A percentile compares a stretch with the other conserved stretches of the same genome.
Evolutionary conservation across 2,888 invertebrate species (phyloP).

Genomic region (Opisthograptis luteolata): DNA sequence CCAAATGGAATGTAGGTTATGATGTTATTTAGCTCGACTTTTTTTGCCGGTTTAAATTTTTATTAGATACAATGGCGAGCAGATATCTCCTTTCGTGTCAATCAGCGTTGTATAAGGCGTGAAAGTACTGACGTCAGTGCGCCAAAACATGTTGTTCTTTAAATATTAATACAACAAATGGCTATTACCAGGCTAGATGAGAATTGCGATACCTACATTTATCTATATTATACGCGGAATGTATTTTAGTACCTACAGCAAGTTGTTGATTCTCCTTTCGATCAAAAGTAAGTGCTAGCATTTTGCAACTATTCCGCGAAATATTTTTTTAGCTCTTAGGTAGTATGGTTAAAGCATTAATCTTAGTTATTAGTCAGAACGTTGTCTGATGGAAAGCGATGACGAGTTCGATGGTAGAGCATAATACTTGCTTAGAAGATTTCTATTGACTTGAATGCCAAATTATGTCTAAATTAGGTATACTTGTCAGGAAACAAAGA

Average conservation of each 20-base stretch:
- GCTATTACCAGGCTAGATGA: slow-evolving; percentile 55
- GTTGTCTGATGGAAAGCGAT: too few species aligned
- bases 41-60: slow-evolving; percentile 76
- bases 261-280: background rate
- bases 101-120: slow-evolving; percentile 78
- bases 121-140: slow-evolving; percentile 79
- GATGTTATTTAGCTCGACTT: slow-evolving; percentile 79
- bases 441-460: too few species aligned
- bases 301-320: background rate
- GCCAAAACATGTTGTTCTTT: slow-evolving; percentile 66
- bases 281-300: background rate
- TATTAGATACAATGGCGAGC: slow-evolving; percentile 61
- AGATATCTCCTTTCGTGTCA: slow-evolving; percentile 80
- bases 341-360: too few species aligned
- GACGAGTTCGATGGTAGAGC: too few species aligned
- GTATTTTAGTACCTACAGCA: background rate
- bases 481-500: too few species aligned
- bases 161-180: slow-evolving; percentile 56
- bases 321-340: too few species aligned
- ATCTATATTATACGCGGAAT: slow-evolving; percentile 18
- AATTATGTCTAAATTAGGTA: too few species aligned
- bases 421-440: too few species aligned
- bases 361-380: too few species aligned
- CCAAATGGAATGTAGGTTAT: slow-evolving; percentile 81
- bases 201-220: slow-evolving; percentile 45